phyloP scores from a whole-genome alignment of 2,888 invertebrate genomes.

The Caenorhabditis wallacei region DNA sequence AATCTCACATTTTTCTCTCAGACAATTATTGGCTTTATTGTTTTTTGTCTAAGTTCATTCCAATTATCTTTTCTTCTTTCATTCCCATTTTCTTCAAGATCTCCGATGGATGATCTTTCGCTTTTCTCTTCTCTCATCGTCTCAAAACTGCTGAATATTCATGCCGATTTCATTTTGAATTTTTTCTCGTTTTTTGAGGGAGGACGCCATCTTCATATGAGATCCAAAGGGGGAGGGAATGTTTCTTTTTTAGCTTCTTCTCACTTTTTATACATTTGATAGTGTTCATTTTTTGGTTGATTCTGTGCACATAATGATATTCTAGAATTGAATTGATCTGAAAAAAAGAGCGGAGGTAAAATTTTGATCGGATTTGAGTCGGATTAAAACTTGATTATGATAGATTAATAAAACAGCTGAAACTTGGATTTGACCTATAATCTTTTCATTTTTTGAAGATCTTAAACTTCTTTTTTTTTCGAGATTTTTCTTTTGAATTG shows the following conservation, averaged over 20 bases:
- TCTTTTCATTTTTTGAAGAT: too few species aligned
- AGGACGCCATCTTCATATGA: slow-evolving; percentile 14
- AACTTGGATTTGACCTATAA: too few species aligned
- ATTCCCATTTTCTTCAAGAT: slow-evolving; percentile 3
- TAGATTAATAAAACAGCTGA: too few species aligned
- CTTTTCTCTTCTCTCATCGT: slow-evolving; percentile 8
- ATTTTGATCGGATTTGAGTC: too few species aligned
- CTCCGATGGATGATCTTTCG: slow-evolving; percentile 32
- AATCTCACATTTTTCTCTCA: background rate
- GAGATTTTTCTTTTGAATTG: too few species aligned
- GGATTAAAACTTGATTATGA: too few species aligned
- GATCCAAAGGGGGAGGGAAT: background rate
- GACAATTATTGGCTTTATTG: slow-evolving; percentile 1
- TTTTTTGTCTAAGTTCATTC: slow-evolving; percentile 18
- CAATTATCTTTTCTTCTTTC: slow-evolving; percentile 16
- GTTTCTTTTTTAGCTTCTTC: slow-evolving; percentile 9
- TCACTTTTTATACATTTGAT: background rate
- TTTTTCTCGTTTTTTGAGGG: slow-evolving; percentile 1
- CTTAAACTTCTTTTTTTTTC: background rate
- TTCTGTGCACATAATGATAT: background rate
- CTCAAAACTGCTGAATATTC: slow-evolving; percentile 48
- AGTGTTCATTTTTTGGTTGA: background rate
- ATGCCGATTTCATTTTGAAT: slow-evolving; percentile 51
- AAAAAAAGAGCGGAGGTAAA: too few species aligned
- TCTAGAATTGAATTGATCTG: background rate